Conservation (phyloP, 2,113 vertebrate genomes). For the Callipepla squamata region DNA sequence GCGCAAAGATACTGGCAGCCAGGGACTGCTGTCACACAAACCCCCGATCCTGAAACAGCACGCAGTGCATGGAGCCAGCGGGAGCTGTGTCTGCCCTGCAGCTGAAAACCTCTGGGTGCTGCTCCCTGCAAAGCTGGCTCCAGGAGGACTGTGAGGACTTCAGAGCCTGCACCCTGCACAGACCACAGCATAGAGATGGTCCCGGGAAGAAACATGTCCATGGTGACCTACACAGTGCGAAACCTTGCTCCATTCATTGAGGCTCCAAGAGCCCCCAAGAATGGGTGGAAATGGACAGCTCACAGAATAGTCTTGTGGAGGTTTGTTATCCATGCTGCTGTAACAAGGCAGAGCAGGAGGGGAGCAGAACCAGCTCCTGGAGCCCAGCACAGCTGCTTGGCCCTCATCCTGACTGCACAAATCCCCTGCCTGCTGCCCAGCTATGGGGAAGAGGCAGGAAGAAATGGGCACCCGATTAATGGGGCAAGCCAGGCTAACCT, state of each 20-base stretch:
- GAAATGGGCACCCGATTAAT: background rate
- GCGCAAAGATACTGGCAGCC: no score
- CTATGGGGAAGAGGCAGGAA: background rate
- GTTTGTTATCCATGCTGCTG: rapidly evolving
- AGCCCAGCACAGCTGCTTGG: background rate
- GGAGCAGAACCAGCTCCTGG: background rate
- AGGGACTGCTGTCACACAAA: background rate
- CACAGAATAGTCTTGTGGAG: rapidly evolving
- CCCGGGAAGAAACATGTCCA: background rate
- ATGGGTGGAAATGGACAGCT: background rate
- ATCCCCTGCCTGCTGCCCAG: background rate
- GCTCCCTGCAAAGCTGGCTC: background rate
- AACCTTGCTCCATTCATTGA: background rate
- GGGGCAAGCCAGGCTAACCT: background rate
- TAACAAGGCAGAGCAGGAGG: background rate
- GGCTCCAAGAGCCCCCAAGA: background rate
- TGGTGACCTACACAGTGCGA: background rate
- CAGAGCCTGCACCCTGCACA: background rate
- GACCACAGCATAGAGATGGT: background rate
- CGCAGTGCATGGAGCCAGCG: background rate
- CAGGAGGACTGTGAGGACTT: background rate
- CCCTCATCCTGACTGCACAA: rapidly evolving
- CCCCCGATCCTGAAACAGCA: background rate
- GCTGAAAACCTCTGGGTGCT: background rate
- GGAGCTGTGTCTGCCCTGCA: background rate